Percentiles rank a stretch among this genome's conserved stretches.
Evolutionary conservation across 2,113 vertebrate species (phyloP).

Genomic region (Camelus dromedarius): DNA sequence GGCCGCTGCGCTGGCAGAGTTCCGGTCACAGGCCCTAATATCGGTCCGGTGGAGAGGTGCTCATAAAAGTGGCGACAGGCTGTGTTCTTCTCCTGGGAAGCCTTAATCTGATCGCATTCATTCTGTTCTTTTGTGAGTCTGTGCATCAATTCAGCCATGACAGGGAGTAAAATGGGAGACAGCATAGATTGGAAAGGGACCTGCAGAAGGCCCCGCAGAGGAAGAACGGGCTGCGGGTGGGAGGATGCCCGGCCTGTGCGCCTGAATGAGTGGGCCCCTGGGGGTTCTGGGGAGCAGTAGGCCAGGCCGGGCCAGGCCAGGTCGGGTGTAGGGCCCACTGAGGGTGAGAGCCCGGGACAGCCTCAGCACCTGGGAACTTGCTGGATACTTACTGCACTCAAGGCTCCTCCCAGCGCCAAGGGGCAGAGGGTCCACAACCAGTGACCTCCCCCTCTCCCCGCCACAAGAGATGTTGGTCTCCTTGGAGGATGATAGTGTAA

Average conservation of each 20-base stretch:
- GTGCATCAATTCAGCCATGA: background rate
- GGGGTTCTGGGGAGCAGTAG: background rate
- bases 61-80: background rate
- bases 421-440: too few species aligned
- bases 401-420: accelerated
- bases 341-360: background rate
- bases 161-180: too few species aligned
- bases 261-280: accelerated
- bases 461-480: background rate
- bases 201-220: too few species aligned
- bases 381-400: accelerated
- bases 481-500: background rate
- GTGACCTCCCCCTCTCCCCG: too few species aligned
- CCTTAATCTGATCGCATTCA: background rate
- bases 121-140: background rate
- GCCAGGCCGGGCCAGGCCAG: too few species aligned
- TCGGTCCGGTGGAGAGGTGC: background rate
- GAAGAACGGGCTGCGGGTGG: background rate
- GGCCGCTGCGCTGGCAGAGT: background rate
- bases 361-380: background rate
- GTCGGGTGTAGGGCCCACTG: accelerated
- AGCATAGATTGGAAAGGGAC: background rate
- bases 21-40: background rate
- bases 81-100: background rate
- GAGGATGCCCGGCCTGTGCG: accelerated